phyloP scores from a whole-genome alignment of 2,888 invertebrate genomes.

The Galerucella pusilla region DNA sequence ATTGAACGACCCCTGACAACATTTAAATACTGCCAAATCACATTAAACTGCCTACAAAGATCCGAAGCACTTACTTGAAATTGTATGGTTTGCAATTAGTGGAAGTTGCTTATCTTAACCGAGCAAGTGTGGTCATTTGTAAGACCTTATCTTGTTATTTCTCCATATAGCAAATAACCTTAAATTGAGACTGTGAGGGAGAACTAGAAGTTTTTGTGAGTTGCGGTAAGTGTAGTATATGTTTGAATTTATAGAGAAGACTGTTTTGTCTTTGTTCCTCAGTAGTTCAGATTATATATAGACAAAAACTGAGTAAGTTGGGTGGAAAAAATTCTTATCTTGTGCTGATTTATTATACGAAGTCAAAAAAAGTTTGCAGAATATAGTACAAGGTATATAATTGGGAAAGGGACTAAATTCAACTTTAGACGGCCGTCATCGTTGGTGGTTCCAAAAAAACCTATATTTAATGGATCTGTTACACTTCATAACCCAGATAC shows the following conservation, averaged over 20 bases:
- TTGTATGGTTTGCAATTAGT: slow-evolving; percentile 36
- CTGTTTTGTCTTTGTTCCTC: background rate
- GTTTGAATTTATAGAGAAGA: background rate
- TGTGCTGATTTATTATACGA: too few species aligned
- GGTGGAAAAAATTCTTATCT: too few species aligned
- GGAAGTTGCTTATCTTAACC: slow-evolving; percentile 42
- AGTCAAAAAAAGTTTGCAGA: too few species aligned
- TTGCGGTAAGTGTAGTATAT: background rate
- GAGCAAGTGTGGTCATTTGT: slow-evolving; percentile 43
- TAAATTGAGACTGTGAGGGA: background rate
- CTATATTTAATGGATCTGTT: too few species aligned
- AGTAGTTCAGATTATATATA: background rate
- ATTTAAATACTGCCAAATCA: background rate
- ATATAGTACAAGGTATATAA: too few species aligned
- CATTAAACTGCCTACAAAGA: slow-evolving; percentile 1
- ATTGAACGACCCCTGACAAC: background rate
- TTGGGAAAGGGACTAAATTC: too few species aligned
- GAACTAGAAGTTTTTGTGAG: background rate
- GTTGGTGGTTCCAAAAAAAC: too few species aligned
- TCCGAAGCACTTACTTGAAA: slow-evolving; percentile 23
- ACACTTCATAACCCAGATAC: too few species aligned
- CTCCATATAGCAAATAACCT: slow-evolving; percentile 29
- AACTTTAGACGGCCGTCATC: too few species aligned
- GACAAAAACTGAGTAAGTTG: background rate
- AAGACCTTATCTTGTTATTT: slow-evolving; percentile 42